Evolutionary conservation across 2,888 invertebrate species (phyloP).

Genomic region (Junonia oenone): DNA sequence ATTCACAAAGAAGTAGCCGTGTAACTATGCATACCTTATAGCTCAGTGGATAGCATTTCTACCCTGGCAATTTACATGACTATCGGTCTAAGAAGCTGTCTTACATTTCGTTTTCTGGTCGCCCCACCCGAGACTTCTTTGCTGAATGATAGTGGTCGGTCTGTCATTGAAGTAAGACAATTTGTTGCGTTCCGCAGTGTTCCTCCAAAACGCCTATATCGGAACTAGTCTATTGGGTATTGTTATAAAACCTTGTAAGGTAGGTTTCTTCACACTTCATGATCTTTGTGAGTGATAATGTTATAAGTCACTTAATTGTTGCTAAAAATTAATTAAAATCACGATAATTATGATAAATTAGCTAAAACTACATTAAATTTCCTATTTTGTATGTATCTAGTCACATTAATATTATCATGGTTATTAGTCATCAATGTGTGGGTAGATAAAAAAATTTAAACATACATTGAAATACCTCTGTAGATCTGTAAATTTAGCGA

Average conservation of each 20-base stretch:
- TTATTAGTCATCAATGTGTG: conserved; percentile 7
- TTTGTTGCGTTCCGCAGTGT: conserved; percentile 54
- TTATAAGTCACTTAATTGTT: background rate
- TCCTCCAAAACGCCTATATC: conserved; percentile 27
- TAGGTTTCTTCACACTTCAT: conserved; percentile 5
- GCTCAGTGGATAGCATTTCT: conserved; percentile 3
- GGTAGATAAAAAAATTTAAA: conserved; percentile 1
- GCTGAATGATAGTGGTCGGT: conserved; percentile 49
- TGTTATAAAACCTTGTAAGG: conserved; percentile 13
- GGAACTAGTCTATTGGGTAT: conserved; percentile 5
- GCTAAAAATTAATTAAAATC: background rate
- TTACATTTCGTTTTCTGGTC: conserved; percentile 40
- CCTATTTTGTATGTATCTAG: no score
- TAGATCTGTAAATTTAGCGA: no score
- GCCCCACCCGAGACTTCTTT: conserved; percentile 69
- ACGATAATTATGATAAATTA: background rate
- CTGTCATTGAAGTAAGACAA: conserved; percentile 61
- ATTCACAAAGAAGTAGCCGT: conserved; percentile 54
- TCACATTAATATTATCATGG: background rate
- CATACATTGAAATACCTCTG: background rate
- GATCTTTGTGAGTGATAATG: conserved; percentile 4
- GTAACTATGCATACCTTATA: conserved; percentile 39
- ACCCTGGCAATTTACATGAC: background rate
- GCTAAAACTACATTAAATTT: background rate
- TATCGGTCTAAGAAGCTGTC: conserved; percentile 7